Percentiles rank a stretch among this genome's conserved stretches.
Conservation (phyloP, 2,797 vertebrate genomes). For the Passerculus sandwichensis region DNA sequence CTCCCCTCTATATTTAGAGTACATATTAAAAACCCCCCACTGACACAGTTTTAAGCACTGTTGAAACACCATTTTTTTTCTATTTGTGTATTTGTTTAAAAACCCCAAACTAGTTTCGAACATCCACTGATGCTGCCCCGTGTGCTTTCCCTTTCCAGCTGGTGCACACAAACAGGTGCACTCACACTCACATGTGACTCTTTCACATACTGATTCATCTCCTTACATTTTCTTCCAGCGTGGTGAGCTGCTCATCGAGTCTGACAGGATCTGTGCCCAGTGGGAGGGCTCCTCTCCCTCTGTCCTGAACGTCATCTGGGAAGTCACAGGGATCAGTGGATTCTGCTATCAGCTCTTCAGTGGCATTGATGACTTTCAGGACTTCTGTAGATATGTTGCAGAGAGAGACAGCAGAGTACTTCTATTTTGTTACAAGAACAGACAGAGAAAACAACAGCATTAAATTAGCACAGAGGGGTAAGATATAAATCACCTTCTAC, state of each 20-base stretch:
- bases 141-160: fast-evolving
- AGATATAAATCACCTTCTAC: background rate
- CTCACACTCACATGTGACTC: background rate
- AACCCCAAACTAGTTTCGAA: background rate
- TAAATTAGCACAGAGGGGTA: slow-evolving; percentile 62
- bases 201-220: background rate
- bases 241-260: slow-evolving; percentile 91
- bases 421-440: slow-evolving; percentile 82
- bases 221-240: slow-evolving; percentile 96
- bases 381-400: slow-evolving; percentile 99
- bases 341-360: slow-evolving; percentile 94
- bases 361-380: slow-evolving; percentile 95
- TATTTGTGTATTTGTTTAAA: background rate
- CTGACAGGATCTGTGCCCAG: slow-evolving; percentile 80
- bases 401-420: slow-evolving; percentile 95
- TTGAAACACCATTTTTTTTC: background rate
- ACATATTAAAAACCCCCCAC: fast-evolving
- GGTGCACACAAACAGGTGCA: background rate
- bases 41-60: background rate
- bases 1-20: background rate
- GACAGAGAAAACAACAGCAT: slow-evolving; percentile 73
- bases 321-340: slow-evolving; percentile 79
- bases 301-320: slow-evolving; percentile 73
- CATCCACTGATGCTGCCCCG: background rate
- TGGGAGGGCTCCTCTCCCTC: slow-evolving; percentile 77